phyloP scores from a whole-genome alignment of 2,797 vertebrate genomes.

The Cirrhinus mrigala region DNA sequence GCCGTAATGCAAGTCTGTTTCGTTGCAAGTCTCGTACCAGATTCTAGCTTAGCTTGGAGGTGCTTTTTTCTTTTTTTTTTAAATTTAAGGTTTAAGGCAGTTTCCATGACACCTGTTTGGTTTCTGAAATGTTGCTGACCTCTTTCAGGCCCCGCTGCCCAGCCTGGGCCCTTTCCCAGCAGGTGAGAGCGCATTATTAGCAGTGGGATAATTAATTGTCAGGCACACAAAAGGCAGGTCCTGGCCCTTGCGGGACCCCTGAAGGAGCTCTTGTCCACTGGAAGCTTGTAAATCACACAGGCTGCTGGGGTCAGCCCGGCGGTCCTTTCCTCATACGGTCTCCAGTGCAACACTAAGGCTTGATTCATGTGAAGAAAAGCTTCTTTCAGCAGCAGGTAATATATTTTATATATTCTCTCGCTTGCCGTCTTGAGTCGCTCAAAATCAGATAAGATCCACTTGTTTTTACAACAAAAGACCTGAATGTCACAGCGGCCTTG shows the following conservation, averaged over 20 bases:
- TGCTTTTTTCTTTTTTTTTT: conserved; percentile 24
- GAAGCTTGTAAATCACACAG: conserved; percentile 62
- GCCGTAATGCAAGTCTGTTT: background rate
- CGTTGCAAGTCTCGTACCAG: background rate
- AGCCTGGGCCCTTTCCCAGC: conserved; percentile 59
- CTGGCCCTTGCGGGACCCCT: conserved; percentile 57
- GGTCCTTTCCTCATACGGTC: background rate
- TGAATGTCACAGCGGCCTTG: conserved; percentile 43
- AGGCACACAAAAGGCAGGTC: conserved; percentile 59
- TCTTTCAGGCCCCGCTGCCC: conserved; percentile 14
- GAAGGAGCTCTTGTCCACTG: conserved; percentile 51
- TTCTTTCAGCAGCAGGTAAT: conserved; percentile 60
- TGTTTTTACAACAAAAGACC: conserved; percentile 44
- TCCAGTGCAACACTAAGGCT: conserved; percentile 43
- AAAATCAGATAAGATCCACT: conserved; percentile 56
- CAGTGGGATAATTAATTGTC: conserved; percentile 68
- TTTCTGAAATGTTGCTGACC: conserved; percentile 49
- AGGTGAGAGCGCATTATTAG: conserved; percentile 68
- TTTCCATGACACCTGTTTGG: conserved; percentile 62
- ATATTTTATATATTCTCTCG: conserved; percentile 50
- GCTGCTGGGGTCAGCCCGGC: conserved; percentile 38
- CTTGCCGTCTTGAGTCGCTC: conserved; percentile 9
- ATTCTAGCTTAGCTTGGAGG: background rate
- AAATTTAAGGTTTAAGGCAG: conserved; percentile 23
- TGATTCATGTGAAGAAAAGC: conserved; percentile 56